phyloP scores from a whole-genome alignment of 2,797 vertebrate genomes.

The Enteromius thamalakanensis region DNA sequence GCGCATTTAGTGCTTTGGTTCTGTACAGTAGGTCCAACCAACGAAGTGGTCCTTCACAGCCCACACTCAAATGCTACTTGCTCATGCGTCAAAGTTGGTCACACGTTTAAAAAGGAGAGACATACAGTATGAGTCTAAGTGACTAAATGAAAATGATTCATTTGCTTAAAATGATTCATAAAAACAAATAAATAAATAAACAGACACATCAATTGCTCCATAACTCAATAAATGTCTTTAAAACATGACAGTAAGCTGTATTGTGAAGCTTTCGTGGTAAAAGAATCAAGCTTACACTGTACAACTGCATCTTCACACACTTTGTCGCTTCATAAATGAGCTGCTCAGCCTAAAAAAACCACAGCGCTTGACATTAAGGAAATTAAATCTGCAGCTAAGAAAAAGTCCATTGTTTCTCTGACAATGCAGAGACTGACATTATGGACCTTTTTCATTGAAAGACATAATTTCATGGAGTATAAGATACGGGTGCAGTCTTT shows the following conservation, averaged over 20 bases:
- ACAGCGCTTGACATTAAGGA: constrained; percentile 7
- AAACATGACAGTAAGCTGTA: neutral
- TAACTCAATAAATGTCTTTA: neutral
- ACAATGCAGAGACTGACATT: constrained; percentile 26
- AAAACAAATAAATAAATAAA: neutral
- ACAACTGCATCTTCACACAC: neutral
- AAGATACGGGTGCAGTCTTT: constrained; percentile 41
- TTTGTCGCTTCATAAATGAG: constrained; percentile 32
- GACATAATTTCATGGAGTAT: constrained; percentile 32
- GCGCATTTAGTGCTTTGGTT: neutral
- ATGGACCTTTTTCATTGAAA: constrained; percentile 26
- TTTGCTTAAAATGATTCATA: neutral
- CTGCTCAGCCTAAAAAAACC: constrained; percentile 1
- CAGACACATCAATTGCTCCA: neutral
- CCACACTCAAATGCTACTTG: neutral
- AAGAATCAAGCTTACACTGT: neutral
- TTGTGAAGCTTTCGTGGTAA: neutral
- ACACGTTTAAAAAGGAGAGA: neutral
- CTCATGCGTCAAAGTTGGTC: neutral
- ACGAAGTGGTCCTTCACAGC: neutral
- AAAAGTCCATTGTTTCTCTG: constrained; percentile 17
- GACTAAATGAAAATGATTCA: neutral
- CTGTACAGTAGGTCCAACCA: neutral
- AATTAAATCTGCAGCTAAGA: constrained; percentile 20
- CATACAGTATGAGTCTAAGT: neutral